These are phyloP conservation scores for Rotaria magnacalcarata DNA, from an alignment of 2,888 invertebrate species.

Conservation along the genomic window DNA sequence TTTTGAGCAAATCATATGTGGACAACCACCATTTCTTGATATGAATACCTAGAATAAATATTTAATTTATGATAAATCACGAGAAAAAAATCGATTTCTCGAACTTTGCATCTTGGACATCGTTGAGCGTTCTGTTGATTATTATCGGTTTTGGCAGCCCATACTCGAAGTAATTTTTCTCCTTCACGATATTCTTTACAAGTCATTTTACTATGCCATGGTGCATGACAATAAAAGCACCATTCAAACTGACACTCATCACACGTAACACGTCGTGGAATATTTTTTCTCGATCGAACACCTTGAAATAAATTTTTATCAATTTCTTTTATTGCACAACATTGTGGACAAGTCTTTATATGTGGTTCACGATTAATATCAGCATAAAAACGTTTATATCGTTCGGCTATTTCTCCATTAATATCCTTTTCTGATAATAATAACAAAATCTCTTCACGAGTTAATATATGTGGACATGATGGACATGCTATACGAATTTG, in stretches of 20 bases:
- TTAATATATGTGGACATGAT: slow-evolving; percentile 23
- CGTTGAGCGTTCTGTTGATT: slow-evolving; percentile 59
- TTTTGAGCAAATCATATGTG: slow-evolving; percentile 59
- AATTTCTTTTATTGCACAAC: slow-evolving; percentile 14
- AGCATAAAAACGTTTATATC: slow-evolving; percentile 30
- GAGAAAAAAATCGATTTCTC: neutral
- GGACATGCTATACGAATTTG: neutral
- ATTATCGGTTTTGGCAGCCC: slow-evolving; percentile 56
- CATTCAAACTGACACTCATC: slow-evolving; percentile 55
- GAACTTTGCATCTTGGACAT: slow-evolving; percentile 60
- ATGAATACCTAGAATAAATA: slow-evolving; percentile 56
- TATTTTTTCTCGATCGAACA: neutral
- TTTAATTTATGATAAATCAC: neutral
- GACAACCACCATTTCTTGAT: slow-evolving; percentile 59
- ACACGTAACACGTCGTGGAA: slow-evolving; percentile 51
- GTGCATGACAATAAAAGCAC: slow-evolving; percentile 60
- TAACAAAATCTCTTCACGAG: neutral
- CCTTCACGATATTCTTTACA: slow-evolving; percentile 58
- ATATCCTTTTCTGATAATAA: neutral
- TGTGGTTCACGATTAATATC: slow-evolving; percentile 10
- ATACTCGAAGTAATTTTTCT: slow-evolving; percentile 56
- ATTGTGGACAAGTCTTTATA: slow-evolving; percentile 28
- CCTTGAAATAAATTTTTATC: slow-evolving; percentile 6
- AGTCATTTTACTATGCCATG: slow-evolving; percentile 56
- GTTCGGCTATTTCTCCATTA: neutral